Evolutionary conservation across 1,140 invertebrate species (phyloP), one percentile per base, ranked within the genome.

Genomic region (Brachionus sp.): DNA sequence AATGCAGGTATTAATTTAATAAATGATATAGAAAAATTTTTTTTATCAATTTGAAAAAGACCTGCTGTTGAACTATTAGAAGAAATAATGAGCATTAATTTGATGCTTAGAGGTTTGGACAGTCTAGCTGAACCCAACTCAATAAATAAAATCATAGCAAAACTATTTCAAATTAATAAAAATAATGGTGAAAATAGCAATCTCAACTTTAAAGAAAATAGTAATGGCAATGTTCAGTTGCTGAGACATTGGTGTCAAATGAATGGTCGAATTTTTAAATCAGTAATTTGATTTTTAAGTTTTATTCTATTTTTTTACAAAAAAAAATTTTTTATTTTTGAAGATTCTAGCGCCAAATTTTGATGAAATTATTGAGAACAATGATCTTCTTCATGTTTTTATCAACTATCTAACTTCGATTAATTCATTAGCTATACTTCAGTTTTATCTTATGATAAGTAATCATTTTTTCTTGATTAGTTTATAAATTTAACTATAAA

Each of bases 231-330:
- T 37, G 50, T 80, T 37, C 77, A 80, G 13, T 33, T 80, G 23
- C 77, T 80, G 19, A 80, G 16, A 33, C 77, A 80, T 62, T 80
- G 77, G 77, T 80, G 77, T 64, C 77, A 66, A 37, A 80, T 80
- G 77, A 80, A 66, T 29, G 77, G 77, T 66, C 5, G 50, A 39
- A 66, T 80, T 9, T 80, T 80, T 44, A 35, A 42, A 80, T 62
- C 77, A 35, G 77, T 80, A 80, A 62, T 5, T 42, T 33, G 5
- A 53, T 4, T 37, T 1, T 39, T 5, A 77, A 44, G 33, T 19
- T 78, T 53, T 78, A 53, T 29, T 77, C 10, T 66, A 29, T 35
- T 66, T 29, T 19, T 12, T 19, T 2, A 66, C 23, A 12, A 53
- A 37, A 9, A 50, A 9, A 44, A 70, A n/a, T 37, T 70, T 78